Percentiles rank a stretch among this genome's conserved stretches.
These are phyloP conservation scores for Sinocyclocheilus rhinocerous DNA, from an alignment of 2,113 vertebrate species.

Conservation along the genomic window DNA sequence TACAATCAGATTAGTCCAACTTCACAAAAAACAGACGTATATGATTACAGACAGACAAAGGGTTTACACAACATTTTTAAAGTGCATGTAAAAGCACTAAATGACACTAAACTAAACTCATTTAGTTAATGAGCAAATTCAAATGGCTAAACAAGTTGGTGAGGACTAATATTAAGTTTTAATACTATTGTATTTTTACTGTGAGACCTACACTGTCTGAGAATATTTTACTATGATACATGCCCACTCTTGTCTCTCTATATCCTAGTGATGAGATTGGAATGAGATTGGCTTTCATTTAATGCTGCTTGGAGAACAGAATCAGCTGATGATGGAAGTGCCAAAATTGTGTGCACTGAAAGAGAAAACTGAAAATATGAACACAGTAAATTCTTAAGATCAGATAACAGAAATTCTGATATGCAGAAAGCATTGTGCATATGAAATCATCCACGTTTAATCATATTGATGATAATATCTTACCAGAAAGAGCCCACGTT, in stretches of 20 bases:
- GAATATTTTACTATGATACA: neutral
- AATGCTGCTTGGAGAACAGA: neutral
- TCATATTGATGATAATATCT: neutral
- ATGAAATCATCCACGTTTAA: neutral
- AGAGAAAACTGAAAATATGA: neutral
- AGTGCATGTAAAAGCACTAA: neutral
- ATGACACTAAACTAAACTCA: too few species aligned
- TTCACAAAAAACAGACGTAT: too few species aligned
- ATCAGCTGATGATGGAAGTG: neutral
- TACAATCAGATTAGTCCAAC: too few species aligned
- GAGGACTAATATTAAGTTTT: neutral
- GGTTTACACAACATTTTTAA: neutral
- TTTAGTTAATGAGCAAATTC: neutral
- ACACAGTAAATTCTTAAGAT: neutral
- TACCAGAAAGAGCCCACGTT: neutral
- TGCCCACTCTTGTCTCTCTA: neutral
- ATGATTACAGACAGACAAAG: too few species aligned
- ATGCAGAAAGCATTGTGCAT: too few species aligned
- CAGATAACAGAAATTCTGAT: too few species aligned
- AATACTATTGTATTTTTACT: neutral
- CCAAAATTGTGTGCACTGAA: neutral
- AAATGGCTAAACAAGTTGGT: neutral
- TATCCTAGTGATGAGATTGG: neutral
- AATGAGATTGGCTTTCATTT: neutral
- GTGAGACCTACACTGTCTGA: neutral